phyloP scores from a whole-genome alignment of 2,113 vertebrate species.

The Pollachius pollachius region DNA sequence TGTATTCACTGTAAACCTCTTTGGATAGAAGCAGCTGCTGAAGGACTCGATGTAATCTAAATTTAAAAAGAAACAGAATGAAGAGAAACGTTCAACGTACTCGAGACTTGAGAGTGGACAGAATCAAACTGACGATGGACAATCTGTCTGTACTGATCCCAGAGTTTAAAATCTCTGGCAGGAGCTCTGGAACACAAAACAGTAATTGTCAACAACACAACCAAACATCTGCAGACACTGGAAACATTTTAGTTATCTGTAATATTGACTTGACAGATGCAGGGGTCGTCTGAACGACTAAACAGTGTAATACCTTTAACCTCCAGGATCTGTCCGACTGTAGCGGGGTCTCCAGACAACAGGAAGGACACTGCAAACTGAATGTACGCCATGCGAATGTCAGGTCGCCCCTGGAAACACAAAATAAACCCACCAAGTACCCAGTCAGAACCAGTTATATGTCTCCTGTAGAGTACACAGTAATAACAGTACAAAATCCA shows the following conservation, averaged over 20 bases:
- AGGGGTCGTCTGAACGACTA: not conserved
- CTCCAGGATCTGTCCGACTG: slow-evolving; percentile 84
- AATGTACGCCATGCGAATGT: slow-evolving; percentile 89
- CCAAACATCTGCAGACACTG: not conserved
- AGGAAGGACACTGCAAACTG: slow-evolving; percentile 91
- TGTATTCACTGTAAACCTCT: too few relatives aligned
- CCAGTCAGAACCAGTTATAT: too few relatives aligned
- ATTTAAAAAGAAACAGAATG: not conserved
- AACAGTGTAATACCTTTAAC: slow-evolving; percentile 80
- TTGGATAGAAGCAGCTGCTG: not conserved
- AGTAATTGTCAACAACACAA: not conserved
- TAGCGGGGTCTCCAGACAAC: slow-evolving; percentile 82
- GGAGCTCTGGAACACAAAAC: slow-evolving; percentile 77
- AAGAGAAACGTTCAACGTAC: slow-evolving; percentile 57
- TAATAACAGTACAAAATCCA: not conserved
- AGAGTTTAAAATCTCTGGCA: slow-evolving; percentile 83
- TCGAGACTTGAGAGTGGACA: slow-evolving; percentile 86
- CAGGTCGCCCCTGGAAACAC: slow-evolving; percentile 76
- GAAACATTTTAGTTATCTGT: not conserved
- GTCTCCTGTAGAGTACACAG: not conserved
- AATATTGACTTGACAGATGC: not conserved
- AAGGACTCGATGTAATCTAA: not conserved
- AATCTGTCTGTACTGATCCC: slow-evolving; percentile 88
- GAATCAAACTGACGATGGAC: slow-evolving; percentile 83
- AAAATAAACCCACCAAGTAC: not conserved